Percentiles rank a stretch among this genome's conserved stretches.
Evolutionary conservation across 2,888 invertebrate genomes (phyloP).

Genomic region (Lomographa bimaculata): DNA sequence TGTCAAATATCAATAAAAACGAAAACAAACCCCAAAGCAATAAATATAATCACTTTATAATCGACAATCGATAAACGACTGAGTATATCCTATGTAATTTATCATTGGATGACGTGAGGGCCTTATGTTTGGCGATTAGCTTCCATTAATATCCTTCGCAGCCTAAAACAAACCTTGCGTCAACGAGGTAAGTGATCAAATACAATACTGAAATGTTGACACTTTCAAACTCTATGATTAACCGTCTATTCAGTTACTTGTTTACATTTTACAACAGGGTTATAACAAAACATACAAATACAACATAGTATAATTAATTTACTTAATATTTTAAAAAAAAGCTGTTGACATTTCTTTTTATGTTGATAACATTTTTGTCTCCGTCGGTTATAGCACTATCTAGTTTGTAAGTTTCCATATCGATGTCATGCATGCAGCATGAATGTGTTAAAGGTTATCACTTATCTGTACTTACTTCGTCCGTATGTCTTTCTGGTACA

Average conservation of each 20-base stretch:
- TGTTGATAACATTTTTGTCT: no score
- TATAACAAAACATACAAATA: no score
- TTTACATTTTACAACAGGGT: constrained; percentile 4
- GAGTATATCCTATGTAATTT: constrained; percentile 34
- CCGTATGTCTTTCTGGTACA: no score
- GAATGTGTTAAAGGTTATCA: no score
- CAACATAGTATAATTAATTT: no score
- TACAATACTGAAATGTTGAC: constrained; percentile 3
- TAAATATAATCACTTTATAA: constrained; percentile 35
- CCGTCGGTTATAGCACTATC: no score
- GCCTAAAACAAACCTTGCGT: constrained; percentile 14
- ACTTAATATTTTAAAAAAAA: no score
- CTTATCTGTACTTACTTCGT: no score
- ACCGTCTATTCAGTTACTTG: constrained; percentile 4
- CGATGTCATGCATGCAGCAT: no score
- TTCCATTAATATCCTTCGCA: constrained; percentile 25
- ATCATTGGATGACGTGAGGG: constrained; percentile 37
- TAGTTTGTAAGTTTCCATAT: no score
- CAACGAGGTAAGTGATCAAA: neutral
- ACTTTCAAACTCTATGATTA: constrained; percentile 11
- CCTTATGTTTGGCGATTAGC: constrained; percentile 40
- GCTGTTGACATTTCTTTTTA: no score
- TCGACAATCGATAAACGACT: constrained; percentile 37
- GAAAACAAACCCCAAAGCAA: constrained; percentile 25
- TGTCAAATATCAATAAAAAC: constrained; percentile 11